Percentiles rank a stretch among this genome's conserved stretches.
phyloP scores from a whole-genome alignment of 1,140 invertebrate species.

The Microplitis demolitor region DNA sequence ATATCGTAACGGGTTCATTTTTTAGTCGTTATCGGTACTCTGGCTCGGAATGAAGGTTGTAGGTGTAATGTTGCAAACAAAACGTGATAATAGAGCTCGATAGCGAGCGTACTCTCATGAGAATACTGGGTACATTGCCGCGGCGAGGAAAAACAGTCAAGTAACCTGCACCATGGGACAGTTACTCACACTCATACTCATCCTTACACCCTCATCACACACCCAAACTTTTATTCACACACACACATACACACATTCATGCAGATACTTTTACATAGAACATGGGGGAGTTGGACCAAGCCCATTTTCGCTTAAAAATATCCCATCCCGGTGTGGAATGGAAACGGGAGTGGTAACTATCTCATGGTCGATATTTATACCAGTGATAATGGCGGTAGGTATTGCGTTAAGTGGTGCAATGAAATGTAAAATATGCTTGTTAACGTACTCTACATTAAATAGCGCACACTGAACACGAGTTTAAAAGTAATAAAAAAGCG shows the following conservation, averaged over 20 bases:
- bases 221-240: too few relatives aligned
- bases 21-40: too few relatives aligned
- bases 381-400: conserved; percentile 35
- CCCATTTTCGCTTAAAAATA: conserved; percentile 7
- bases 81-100: conserved; percentile 23
- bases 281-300: neutral
- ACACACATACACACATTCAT: too few relatives aligned
- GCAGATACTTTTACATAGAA: too few relatives aligned
- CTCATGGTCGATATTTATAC: conserved; percentile 45
- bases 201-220: too few relatives aligned
- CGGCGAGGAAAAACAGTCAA: conserved; percentile 10
- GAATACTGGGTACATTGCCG: conserved; percentile 3
- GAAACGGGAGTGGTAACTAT: neutral
- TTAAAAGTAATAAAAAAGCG: too few relatives aligned
- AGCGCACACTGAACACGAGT: too few relatives aligned
- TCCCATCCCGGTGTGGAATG: neutral
- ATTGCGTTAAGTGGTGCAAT: conserved; percentile 56
- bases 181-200: too few relatives aligned
- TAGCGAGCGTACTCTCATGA: conserved; percentile 7
- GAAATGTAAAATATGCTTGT: conserved; percentile 60
- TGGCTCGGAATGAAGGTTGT: too few relatives aligned
- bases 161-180: conserved; percentile 22
- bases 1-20: too few relatives aligned
- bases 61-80: neutral
- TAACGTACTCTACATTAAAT: conserved; percentile 30